Evolutionary conservation across 2,797 vertebrate species (phyloP).

Genomic region (Artibeus lituratus): DNA sequence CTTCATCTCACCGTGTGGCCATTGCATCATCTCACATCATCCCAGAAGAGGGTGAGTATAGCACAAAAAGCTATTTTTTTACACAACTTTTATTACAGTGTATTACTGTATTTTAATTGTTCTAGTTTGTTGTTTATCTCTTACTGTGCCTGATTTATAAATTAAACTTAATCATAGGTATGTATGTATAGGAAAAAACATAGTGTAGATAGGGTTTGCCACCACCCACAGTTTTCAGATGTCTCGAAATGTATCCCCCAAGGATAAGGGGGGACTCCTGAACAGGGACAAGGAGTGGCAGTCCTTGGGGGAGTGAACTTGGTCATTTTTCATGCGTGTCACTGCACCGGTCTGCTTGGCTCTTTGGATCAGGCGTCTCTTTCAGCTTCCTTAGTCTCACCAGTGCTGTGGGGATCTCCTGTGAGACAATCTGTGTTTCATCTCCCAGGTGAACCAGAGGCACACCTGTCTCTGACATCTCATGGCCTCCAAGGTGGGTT

Average conservation of each 20-base stretch:
- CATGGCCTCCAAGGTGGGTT: neutral
- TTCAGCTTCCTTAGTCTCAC: neutral
- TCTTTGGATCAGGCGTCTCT: neutral
- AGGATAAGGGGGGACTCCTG: neutral
- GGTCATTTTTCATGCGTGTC: neutral
- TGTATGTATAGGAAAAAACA: neutral
- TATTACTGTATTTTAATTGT: neutral
- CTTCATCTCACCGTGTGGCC: neutral
- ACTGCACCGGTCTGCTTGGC: neutral
- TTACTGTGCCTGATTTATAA: neutral
- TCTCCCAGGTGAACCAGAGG: neutral
- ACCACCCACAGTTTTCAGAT: neutral
- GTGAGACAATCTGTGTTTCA: neutral
- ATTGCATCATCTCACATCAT: neutral
- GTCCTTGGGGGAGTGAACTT: neutral
- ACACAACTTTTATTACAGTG: neutral
- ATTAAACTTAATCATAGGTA: neutral
- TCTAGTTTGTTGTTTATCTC: neutral
- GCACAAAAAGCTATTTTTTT: neutral
- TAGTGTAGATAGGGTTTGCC: neutral
- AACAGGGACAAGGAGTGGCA: neutral
- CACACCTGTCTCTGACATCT: neutral
- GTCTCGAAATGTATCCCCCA: neutral
- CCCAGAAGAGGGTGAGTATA: neutral
- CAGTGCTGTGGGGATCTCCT: neutral